These are phyloP conservation scores for Nasonia giraulti DNA, from an alignment of 1,140 invertebrate genomes.

Conservation along the genomic window DNA sequence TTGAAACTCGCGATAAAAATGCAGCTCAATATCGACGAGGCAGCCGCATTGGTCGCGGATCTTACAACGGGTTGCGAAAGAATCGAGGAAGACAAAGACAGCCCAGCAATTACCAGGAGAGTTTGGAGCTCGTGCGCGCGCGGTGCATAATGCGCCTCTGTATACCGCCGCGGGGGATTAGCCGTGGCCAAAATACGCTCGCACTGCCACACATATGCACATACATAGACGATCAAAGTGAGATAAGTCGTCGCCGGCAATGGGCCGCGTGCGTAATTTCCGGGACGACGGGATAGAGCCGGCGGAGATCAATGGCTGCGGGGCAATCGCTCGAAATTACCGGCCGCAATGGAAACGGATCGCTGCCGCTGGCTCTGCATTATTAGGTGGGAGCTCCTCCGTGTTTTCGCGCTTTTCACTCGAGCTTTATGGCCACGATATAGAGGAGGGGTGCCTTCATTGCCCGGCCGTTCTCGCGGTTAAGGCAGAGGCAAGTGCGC, in stretches of 20 bases:
- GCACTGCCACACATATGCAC: no score
- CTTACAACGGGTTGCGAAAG: not conserved
- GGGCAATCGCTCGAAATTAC: conserved; percentile 28
- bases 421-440: not conserved
- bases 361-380: not conserved
- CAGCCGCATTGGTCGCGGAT: not conserved
- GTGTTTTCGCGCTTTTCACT: not conserved
- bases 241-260: conserved; percentile 10
- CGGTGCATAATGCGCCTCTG: no score
- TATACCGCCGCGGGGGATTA: not conserved
- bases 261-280: conserved; percentile 21
- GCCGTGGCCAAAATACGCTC: not conserved
- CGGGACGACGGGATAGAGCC: not conserved
- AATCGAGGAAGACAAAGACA: not conserved
- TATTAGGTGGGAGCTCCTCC: not conserved
- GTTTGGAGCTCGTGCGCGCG: no score
- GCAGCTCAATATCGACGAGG: not conserved
- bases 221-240: not conserved
- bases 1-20: no score
- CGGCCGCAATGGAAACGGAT: conserved; percentile 16
- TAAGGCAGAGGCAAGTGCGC: not conserved
- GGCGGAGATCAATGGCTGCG: not conserved
- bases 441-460: not conserved
- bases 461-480: not conserved
- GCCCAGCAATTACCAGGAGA: not conserved